Evolutionary conservation across 1,140 invertebrate genomes (phyloP), one percentile per base, ranked within the genome.

Genomic region (Andrena cerasifolii): DNA sequence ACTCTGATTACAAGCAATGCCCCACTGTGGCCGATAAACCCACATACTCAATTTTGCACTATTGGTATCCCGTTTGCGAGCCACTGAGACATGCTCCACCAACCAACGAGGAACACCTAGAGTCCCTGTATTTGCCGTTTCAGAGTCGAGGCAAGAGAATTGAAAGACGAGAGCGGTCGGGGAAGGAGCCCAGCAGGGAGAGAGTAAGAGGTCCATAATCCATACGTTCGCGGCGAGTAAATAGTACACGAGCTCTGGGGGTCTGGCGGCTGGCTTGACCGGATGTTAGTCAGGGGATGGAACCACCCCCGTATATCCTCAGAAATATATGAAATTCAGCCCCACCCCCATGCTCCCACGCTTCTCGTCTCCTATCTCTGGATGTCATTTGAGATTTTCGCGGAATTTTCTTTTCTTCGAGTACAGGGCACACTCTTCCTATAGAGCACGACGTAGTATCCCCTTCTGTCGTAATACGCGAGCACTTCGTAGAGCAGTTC

Each of bases 211-310:
- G 81, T 66, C 79, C 75, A 80, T 85, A 85, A 88, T 88, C 86
- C 84, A 82, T 87, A 86, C 65, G 74, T 86, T 59, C 80, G 72
- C 58, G 63, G 62, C 51, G 86, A 88, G 85, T 88, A 87, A 88
- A 87, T 88, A 88, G 87, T 86, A 87, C 84, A 86, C 65, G 65
- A 83, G 73, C 63, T 43, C 40, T 51, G 33, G n/a, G 54, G 77
- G 79, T 56, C 62, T 40, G 36, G 71, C n/a, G 65, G 61, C 73
- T 59, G 54, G 26, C 24, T 67, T 43, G 18, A 51, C 61, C 56
- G 77, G 82, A 79, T 77, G 71, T 70, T 76, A 73, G 75, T 53
- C 58, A 71, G 75, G 33, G 73, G 75, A 79, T 74, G 72, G 65
- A 71, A 65, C 79, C 26, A 53, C 36, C 49, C 16, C 45, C 45